Percentiles rank a stretch among this genome's conserved stretches.
These are phyloP conservation scores for Hyles vespertilio DNA, from an alignment of 1,140 invertebrate genomes.

Conservation along the genomic window DNA sequence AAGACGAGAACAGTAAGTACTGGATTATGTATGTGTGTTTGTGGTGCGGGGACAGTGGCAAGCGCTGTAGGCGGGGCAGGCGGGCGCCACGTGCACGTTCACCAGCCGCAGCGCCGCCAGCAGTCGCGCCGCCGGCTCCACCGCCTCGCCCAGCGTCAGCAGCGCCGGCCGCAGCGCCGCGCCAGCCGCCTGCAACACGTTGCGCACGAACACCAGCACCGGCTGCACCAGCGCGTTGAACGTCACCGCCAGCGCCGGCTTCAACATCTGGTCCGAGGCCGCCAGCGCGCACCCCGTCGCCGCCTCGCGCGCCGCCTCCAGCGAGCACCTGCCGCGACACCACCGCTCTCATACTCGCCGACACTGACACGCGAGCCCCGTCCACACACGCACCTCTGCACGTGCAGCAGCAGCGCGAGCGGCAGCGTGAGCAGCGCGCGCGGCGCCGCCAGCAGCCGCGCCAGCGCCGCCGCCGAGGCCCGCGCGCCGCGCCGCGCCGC, in stretches of 20 bases:
- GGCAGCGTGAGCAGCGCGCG: slow-evolving; percentile 6
- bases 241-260: slow-evolving; percentile 78
- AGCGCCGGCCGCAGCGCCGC: slow-evolving; percentile 80
- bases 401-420: neutral
- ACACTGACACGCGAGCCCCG: too few relatives aligned
- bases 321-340: slow-evolving; percentile 11
- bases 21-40: neutral
- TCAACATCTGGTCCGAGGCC: slow-evolving; percentile 79
- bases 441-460: slow-evolving; percentile 19
- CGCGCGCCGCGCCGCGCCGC: slow-evolving; percentile 10
- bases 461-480: slow-evolving; percentile 20
- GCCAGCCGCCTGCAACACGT: slow-evolving; percentile 77
- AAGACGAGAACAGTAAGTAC: too few relatives aligned
- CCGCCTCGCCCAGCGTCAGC: slow-evolving; percentile 31
- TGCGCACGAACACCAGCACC: slow-evolving; percentile 78
- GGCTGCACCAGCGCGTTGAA: slow-evolving; percentile 81
- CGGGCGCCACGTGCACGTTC: slow-evolving; percentile 12
- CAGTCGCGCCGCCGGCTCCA: slow-evolving; percentile 31
- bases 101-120: slow-evolving; percentile 37
- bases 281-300: slow-evolving; percentile 77
- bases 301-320: slow-evolving; percentile 15
- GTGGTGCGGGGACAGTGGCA: neutral
- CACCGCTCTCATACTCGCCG: slow-evolving; percentile 1
- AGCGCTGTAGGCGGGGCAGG: neutral
- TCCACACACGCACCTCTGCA: neutral